These are phyloP conservation scores for Cyclophora punctaria DNA, from an alignment of 2,888 invertebrate species.

Conservation along the genomic window DNA sequence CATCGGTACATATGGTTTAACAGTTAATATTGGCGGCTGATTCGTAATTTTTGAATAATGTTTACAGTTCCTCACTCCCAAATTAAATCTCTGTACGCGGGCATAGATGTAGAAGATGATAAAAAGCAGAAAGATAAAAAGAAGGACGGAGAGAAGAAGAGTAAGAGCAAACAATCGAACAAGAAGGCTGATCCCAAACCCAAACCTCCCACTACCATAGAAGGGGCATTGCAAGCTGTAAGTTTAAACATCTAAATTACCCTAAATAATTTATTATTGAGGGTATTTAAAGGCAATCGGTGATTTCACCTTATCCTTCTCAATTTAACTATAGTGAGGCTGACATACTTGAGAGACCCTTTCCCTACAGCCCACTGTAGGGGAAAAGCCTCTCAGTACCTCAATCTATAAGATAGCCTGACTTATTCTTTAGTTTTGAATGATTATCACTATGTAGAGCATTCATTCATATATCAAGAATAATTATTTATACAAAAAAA, in stretches of 20 bases:
- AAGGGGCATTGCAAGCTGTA: constrained; percentile 78
- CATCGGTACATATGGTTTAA: neutral
- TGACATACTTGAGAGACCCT: no score
- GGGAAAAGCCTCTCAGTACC: no score
- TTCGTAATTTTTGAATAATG: constrained; percentile 7
- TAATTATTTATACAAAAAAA: no score
- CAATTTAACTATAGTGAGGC: no score
- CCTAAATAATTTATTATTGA: no score
- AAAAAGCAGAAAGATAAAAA: constrained; percentile 74
- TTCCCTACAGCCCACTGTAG: no score
- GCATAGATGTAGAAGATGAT: constrained; percentile 77
- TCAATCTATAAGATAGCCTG: no score
- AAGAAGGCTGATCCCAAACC: constrained; percentile 73
- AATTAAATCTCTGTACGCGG: constrained; percentile 79
- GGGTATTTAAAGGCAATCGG: no score
- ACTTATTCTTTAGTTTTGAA: no score
- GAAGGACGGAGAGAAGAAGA: constrained; percentile 59
- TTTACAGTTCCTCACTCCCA: constrained; percentile 80
- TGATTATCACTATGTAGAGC: no score
- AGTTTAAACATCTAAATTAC: constrained; percentile 16
- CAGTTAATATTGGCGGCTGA: neutral
- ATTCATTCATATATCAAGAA: no score
- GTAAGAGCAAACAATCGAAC: constrained; percentile 63
- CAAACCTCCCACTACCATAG: constrained; percentile 78
- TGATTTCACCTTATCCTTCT: no score